phyloP scores from a whole-genome alignment of 1,140 invertebrate genomes.

The Ips typographus region DNA sequence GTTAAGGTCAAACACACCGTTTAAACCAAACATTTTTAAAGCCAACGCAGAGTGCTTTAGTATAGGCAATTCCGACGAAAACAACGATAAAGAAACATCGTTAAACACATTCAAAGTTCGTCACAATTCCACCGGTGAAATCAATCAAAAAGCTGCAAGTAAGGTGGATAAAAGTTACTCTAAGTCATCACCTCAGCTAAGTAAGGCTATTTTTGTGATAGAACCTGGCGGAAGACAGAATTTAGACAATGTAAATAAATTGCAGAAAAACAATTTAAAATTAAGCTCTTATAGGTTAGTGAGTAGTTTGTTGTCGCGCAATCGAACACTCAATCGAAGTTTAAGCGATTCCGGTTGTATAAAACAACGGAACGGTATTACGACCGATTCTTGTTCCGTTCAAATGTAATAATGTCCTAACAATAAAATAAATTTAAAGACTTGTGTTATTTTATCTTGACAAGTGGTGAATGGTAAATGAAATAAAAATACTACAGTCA shows the following conservation, averaged over 20 bases:
- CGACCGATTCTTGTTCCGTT: slow-evolving; percentile 28
- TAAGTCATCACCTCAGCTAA: slow-evolving; percentile 45
- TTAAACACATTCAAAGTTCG: neutral
- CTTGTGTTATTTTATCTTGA: too few relatives aligned
- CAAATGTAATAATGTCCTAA: slow-evolving; percentile 8
- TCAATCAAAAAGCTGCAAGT: neutral
- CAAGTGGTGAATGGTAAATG: too few relatives aligned
- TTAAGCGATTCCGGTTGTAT: slow-evolving; percentile 36
- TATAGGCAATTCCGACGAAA: slow-evolving; percentile 42
- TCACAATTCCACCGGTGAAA: slow-evolving; percentile 7
- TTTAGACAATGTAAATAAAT: slow-evolving; percentile 39
- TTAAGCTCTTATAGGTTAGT: slow-evolving; percentile 36
- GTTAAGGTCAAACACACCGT: slow-evolving; percentile 32
- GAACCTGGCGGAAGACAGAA: slow-evolving; percentile 44
- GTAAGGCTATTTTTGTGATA: slow-evolving; percentile 40
- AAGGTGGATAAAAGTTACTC: slow-evolving; percentile 23
- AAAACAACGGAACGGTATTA: slow-evolving; percentile 22
- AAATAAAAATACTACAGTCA: too few relatives aligned
- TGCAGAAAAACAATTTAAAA: slow-evolving; percentile 1
- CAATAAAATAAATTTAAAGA: too few relatives aligned
- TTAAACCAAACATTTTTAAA: slow-evolving; percentile 30
- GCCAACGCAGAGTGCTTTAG: slow-evolving; percentile 23
- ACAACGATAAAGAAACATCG: neutral
- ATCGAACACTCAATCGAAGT: slow-evolving; percentile 36
- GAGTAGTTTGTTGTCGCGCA: slow-evolving; percentile 30